These are phyloP conservation scores for Lophotriccus pileatus DNA, from an alignment of 2,797 vertebrate species.

Conservation along the genomic window DNA sequence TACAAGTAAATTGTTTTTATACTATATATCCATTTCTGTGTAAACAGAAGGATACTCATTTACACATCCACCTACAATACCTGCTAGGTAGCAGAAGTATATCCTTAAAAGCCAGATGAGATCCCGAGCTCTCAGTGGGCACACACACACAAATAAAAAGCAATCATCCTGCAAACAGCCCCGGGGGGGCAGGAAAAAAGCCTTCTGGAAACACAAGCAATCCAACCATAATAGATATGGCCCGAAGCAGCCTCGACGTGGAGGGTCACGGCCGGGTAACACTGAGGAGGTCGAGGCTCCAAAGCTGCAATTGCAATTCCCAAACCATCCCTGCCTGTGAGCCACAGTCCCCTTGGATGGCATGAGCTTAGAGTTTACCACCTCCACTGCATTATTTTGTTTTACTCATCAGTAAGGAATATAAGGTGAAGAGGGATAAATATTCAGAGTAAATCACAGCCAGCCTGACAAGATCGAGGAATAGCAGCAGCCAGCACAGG, in stretches of 20 bases:
- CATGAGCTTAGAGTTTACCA: background rate
- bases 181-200: rapidly evolving
- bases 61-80: conserved; percentile 62
- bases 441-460: conserved; percentile 14
- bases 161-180: background rate
- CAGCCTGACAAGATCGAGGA: background rate
- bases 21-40: conserved; percentile 34
- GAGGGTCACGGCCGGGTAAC: background rate
- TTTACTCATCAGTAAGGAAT: background rate
- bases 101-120: conserved; percentile 27
- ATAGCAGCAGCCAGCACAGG: background rate
- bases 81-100: conserved; percentile 40
- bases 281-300: rapidly evolving
- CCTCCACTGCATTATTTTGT: background rate
- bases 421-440: background rate
- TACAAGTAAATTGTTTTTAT: conserved; percentile 62
- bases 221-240: background rate
- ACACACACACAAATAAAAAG: conserved; percentile 1
- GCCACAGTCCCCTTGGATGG: background rate
- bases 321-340: background rate
- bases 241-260: background rate
- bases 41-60: conserved; percentile 58
- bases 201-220: background rate
- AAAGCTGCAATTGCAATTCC: background rate
- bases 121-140: background rate